These are phyloP conservation scores for Anomalospiza imberbis DNA, from an alignment of 2,797 vertebrate genomes.

Conservation along the genomic window DNA sequence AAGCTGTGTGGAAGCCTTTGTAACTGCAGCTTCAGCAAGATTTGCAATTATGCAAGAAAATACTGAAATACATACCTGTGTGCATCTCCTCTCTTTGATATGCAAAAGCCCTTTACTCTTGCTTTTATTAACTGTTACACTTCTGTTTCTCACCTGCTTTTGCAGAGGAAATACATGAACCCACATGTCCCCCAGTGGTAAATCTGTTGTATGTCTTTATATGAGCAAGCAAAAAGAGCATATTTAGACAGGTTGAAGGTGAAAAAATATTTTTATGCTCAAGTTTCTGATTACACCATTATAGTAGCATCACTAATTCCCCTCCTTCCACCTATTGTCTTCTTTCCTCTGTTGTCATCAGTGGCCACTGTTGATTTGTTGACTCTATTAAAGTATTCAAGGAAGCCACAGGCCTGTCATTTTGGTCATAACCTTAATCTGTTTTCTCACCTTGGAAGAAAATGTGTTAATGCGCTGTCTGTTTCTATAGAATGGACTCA, in stretches of 20 bases:
- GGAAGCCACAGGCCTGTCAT: slow-evolving; percentile 57
- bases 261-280: slow-evolving; percentile 35
- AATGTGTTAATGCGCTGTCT: slow-evolving; percentile 49
- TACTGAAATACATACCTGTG: not conserved
- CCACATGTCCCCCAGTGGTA: not conserved
- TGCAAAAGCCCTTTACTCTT: not conserved
- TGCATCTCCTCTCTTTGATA: not conserved
- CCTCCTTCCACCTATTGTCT: slow-evolving; percentile 34
- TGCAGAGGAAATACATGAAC: not conserved
- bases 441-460: slow-evolving; percentile 68
- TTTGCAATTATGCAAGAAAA: slow-evolving; percentile 27
- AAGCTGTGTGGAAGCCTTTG: not conserved
- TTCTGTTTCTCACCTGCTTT: slow-evolving; percentile 5
- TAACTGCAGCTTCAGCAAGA: slow-evolving; percentile 24
- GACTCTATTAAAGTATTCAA: slow-evolving; percentile 61
- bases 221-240: not conserved
- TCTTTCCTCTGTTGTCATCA: slow-evolving; percentile 52
- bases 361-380: slow-evolving; percentile 61
- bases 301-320: slow-evolving; percentile 43
- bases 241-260: slow-evolving; percentile 31
- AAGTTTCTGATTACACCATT: slow-evolving; percentile 39
- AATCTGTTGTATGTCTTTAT: not conserved
- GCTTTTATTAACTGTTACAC: not conserved
- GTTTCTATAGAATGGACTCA: slow-evolving; percentile 1
- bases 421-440: slow-evolving; percentile 70